Percentiles rank a stretch among this genome's conserved stretches.
Evolutionary conservation across 2,888 invertebrate species (phyloP).

Genomic region (Diplolepis rosae): DNA sequence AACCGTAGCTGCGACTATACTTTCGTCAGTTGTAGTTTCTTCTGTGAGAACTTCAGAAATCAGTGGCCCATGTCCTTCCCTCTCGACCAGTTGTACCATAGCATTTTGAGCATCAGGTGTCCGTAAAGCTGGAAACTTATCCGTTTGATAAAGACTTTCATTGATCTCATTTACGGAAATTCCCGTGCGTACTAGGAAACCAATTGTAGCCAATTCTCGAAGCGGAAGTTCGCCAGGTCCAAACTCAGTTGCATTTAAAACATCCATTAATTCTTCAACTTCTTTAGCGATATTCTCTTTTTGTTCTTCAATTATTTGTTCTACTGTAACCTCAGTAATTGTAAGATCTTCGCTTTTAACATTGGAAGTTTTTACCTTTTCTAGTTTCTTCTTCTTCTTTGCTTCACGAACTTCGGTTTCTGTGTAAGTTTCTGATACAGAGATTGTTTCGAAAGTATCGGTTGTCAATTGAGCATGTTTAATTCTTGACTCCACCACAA

Average conservation of each 20-base stretch:
- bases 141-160: slow-evolving; percentile 82
- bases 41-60: slow-evolving; percentile 88
- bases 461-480: slow-evolving; percentile 64
- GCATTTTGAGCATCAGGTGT: slow-evolving; percentile 90
- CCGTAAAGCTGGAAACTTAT: slow-evolving; percentile 85
- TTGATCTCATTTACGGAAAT: slow-evolving; percentile 85
- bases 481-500: too few relatives aligned
- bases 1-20: slow-evolving; percentile 84
- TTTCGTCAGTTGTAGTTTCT: slow-evolving; percentile 86
- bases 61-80: slow-evolving; percentile 86
- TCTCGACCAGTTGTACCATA: slow-evolving; percentile 87
- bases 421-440: slow-evolving; percentile 77
- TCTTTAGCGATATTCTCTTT: slow-evolving; percentile 80
- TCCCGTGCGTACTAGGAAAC: slow-evolving; percentile 84
- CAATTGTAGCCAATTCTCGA: slow-evolving; percentile 88
- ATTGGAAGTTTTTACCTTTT: slow-evolving; percentile 62
- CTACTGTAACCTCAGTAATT: slow-evolving; percentile 75
- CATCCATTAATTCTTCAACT: slow-evolving; percentile 84
- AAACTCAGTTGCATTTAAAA: slow-evolving; percentile 85
- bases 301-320: slow-evolving; percentile 77
- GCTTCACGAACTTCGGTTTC: slow-evolving; percentile 76
- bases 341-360: slow-evolving; percentile 67
- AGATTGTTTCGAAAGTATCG: slow-evolving; percentile 75
- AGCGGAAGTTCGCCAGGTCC: slow-evolving; percentile 87
- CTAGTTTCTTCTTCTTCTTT: slow-evolving; percentile 64